Base-by-base conservation (phyloP, 2,113 vertebrate species). In the Rhynchomys soricoides region DNA sequence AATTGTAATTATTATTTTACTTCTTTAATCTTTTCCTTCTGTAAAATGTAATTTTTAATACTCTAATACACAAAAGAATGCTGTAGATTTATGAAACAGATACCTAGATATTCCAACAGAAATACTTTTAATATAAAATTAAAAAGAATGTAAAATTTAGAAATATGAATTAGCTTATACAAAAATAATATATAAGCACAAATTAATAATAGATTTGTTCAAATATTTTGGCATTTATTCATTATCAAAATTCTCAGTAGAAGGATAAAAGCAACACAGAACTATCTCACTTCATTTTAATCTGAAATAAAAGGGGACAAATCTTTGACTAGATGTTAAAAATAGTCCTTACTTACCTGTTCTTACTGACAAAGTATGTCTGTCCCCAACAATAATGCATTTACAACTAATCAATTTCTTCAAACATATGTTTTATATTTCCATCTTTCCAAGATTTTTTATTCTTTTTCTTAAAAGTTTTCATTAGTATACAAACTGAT, bases 261-360 rank as follows among this genome's bases (percentile, higher is more conserved):
- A 5, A 4, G 15, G 40, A 24, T 45, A 50, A n/a, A 75, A 82
- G 0, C 66, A 52, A 50, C 12, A 90, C 4, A 57, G 2, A 26
- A 70, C 13, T 86, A 3, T 79, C 37, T 93, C 22, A 70, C 22
- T 83, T 57, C 24, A 19, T 79, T 96, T 96, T 81, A 55, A 97
- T 79, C 74, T 90, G 57, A n/a, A 48, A 66, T 83, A 50, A 70
- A 78, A 94, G 82, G 83, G 26, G 79, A 45, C 15, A 92, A 5
- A 55, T 89, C n/a, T 96, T 96, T 93, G 19, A 75, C 19, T 5
- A 77, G 71, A 93, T 26, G 40, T 77, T 90, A 16, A 91, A 93
- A 95, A 77, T 75, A 92, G 29, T 3, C 64, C 22, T 93, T 91
- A 68, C 8, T 66, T 22, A 91, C 55, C 12, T 75, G n/a, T 19